phyloP scores from a whole-genome alignment of 2,888 invertebrate species.

The Diaprepes abbreviatus region DNA sequence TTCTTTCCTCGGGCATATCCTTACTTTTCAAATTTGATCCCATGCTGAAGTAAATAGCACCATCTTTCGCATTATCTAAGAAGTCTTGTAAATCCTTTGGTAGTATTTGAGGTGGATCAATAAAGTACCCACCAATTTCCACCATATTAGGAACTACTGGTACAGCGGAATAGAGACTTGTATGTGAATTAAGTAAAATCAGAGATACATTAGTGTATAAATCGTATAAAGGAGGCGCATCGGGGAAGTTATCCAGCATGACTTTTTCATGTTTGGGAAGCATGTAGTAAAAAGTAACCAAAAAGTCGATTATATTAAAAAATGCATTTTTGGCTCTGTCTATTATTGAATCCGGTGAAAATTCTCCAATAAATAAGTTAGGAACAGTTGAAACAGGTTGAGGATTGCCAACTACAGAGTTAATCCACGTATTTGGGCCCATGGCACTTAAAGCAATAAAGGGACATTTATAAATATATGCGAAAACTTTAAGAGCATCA shows the following conservation, averaged over 20 bases:
- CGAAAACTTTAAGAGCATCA: slow-evolving; percentile 68
- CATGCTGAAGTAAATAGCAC: slow-evolving; percentile 72
- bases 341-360: slow-evolving; percentile 70
- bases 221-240: slow-evolving; percentile 14
- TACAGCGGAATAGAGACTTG: slow-evolving; percentile 30
- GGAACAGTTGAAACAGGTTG: slow-evolving; percentile 70
- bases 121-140: slow-evolving; percentile 73
- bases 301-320: slow-evolving; percentile 27
- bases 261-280: slow-evolving; percentile 5
- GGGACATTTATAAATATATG: slow-evolving; percentile 63
- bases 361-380: slow-evolving; percentile 64
- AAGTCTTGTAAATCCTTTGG: slow-evolving; percentile 54
- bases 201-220: slow-evolving; percentile 20
- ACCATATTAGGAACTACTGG: slow-evolving; percentile 72
- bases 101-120: slow-evolving; percentile 55
- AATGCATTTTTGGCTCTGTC: slow-evolving; percentile 71
- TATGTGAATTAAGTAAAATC: no score
- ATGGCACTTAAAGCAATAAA: slow-evolving; percentile 66
- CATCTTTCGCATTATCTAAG: no score
- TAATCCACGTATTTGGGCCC: slow-evolving; percentile 67
- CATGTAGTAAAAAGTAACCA: not conserved
- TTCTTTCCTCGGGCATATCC: slow-evolving; percentile 68
- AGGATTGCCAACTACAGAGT: no score
- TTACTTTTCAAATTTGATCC: slow-evolving; percentile 77
- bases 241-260: slow-evolving; percentile 18